A percentile compares a stretch with the other conserved stretches of the same genome.
phyloP scores from a whole-genome alignment of 2,113 vertebrate genomes.

The Chlamydotis undulata region DNA sequence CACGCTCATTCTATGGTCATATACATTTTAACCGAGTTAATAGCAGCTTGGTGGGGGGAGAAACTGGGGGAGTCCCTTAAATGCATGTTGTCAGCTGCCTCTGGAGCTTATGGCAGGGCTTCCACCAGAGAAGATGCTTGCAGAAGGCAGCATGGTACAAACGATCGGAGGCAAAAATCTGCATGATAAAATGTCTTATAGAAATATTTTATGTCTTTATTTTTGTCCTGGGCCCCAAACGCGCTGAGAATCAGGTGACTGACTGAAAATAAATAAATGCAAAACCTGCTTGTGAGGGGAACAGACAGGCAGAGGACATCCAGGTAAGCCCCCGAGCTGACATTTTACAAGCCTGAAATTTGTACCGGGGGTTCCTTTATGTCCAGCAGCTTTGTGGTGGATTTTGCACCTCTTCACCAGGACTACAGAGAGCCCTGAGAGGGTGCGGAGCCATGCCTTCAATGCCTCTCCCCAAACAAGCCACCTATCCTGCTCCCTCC shows the following conservation, averaged over 20 bases:
- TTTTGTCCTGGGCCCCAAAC: neutral
- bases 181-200: neutral
- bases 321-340: neutral
- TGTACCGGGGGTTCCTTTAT: fast-evolving
- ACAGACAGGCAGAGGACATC: neutral
- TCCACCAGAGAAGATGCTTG: neutral
- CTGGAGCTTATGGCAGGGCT: neutral
- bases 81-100: slow-evolving; percentile 13
- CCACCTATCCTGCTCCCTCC: neutral
- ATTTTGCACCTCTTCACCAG: neutral
- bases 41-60: neutral
- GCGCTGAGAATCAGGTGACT: neutral
- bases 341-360: neutral
- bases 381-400: neutral
- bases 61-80: slow-evolving; percentile 22
- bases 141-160: neutral
- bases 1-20: neutral
- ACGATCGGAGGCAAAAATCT: neutral
- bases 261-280: neutral
- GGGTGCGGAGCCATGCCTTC: neutral
- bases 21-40: neutral
- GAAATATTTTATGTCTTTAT: neutral
- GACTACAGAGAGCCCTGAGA: fast-evolving
- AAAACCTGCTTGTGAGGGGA: neutral
- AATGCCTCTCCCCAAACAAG: neutral